phyloP scores from a whole-genome alignment of 2,113 vertebrate species.

The Haplochromis vanheusdeni region DNA sequence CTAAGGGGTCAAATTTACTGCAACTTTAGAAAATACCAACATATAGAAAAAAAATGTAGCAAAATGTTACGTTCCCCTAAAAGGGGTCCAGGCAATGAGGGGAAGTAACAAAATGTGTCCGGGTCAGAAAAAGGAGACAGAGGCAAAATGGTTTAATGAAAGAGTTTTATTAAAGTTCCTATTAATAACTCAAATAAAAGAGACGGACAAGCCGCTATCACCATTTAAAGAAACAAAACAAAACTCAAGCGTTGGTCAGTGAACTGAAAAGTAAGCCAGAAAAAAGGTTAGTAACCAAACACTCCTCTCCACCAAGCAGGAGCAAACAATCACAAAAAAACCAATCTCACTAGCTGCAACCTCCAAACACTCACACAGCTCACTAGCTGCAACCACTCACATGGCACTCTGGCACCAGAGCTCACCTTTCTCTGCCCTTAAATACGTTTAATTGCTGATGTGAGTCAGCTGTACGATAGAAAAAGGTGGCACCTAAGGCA shows the following conservation, averaged over 20 bases:
- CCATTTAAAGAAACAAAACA: background rate
- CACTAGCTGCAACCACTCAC: background rate
- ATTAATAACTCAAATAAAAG: background rate
- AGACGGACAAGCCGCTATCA: background rate
- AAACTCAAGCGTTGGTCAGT: background rate
- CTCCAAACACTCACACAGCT: no score
- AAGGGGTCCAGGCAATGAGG: background rate
- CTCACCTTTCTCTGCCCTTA: background rate
- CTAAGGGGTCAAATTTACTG: background rate
- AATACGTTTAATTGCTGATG: background rate
- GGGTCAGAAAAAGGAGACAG: background rate
- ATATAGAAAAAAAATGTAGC: background rate
- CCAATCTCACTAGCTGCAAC: background rate
- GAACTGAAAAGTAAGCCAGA: background rate
- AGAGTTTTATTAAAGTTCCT: background rate
- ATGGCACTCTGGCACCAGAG: background rate
- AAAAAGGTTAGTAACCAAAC: background rate
- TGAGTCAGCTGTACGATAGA: background rate
- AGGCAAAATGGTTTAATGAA: background rate
- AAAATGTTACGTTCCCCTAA: background rate
- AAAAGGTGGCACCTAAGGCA: background rate
- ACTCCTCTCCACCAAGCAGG: background rate
- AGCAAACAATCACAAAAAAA: background rate
- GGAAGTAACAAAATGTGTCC: background rate
- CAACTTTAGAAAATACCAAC: background rate